These are phyloP conservation scores for Dromiciops gliroides DNA, from an alignment of 2,113 vertebrate species.

Conservation along the genomic window DNA sequence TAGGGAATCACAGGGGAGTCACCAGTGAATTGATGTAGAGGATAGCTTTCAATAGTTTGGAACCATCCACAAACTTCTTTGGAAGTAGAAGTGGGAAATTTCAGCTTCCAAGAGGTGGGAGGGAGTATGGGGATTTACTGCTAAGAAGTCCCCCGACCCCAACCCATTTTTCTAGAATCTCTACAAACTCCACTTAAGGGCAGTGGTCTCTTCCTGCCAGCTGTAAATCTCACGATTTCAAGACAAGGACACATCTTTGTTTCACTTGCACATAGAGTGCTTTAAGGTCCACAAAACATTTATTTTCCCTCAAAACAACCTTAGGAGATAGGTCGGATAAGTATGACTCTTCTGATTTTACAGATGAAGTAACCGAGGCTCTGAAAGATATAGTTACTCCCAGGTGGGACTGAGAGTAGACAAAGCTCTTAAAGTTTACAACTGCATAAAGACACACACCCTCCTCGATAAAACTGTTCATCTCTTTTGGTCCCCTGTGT, in stretches of 20 bases:
- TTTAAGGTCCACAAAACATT: neutral
- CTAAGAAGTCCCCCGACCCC: neutral
- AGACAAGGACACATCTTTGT: neutral
- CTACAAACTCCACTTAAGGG: neutral
- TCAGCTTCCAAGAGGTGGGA: constrained; percentile 20
- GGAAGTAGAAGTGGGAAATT: neutral
- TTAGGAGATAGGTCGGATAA: neutral
- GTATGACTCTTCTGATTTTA: neutral
- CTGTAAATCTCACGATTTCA: neutral
- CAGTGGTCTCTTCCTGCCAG: neutral
- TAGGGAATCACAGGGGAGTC: neutral
- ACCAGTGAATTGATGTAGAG: neutral
- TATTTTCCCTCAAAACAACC: neutral
- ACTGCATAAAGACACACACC: neutral
- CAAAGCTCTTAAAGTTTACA: neutral
- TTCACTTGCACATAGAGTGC: neutral
- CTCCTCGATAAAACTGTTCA: constrained; percentile 8
- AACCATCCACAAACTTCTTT: neutral
- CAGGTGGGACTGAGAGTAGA: neutral
- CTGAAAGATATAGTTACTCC: neutral
- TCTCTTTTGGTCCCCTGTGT: constrained; percentile 18
- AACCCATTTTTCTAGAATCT: neutral
- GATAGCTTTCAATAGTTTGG: neutral
- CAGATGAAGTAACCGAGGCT: constrained; percentile 23
- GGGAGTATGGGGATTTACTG: constrained; percentile 9